Evolutionary conservation across 2,888 invertebrate species (phyloP).

Genomic region (Aporophyla lueneburgensis): DNA sequence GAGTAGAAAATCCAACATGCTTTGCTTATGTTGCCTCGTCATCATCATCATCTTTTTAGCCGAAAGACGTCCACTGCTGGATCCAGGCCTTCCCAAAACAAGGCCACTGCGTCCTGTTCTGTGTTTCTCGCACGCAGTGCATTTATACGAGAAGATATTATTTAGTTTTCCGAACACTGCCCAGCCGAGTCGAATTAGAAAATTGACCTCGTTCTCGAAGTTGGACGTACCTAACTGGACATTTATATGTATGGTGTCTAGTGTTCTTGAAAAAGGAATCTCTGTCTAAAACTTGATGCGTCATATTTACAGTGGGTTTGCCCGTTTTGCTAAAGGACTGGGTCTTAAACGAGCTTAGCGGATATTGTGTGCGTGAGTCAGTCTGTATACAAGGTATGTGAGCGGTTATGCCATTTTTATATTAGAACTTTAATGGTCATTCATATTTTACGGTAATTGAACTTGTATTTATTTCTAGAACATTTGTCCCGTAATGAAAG

Average conservation of each 20-base stretch:
- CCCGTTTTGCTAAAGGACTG: slow-evolving; percentile 23
- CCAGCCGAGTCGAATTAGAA: no score
- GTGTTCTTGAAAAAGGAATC: neutral
- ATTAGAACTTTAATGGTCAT: neutral
- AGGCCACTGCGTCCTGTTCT: no score
- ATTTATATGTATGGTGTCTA: no score
- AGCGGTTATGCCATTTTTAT: neutral
- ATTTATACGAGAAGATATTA: no score
- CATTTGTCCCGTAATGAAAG: neutral
- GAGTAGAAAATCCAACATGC: neutral
- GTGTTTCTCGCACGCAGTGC: no score
- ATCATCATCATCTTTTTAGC: neutral
- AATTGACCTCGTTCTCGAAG: no score
- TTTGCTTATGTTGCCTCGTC: no score
- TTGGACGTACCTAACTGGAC: no score
- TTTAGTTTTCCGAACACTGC: no score
- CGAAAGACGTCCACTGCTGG: no score
- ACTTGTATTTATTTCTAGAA: neutral
- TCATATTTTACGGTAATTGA: neutral
- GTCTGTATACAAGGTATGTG: neutral
- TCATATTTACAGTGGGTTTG: slow-evolving; percentile 14
- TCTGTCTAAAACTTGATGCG: neutral
- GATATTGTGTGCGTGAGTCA: neutral
- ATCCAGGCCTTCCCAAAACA: no score
- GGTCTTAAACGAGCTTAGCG: slow-evolving; percentile 26